Percentiles rank a stretch among this genome's conserved stretches.
These are phyloP conservation scores for Pedionomus torquatus DNA, from an alignment of 2,113 vertebrate species.

Conservation along the genomic window DNA sequence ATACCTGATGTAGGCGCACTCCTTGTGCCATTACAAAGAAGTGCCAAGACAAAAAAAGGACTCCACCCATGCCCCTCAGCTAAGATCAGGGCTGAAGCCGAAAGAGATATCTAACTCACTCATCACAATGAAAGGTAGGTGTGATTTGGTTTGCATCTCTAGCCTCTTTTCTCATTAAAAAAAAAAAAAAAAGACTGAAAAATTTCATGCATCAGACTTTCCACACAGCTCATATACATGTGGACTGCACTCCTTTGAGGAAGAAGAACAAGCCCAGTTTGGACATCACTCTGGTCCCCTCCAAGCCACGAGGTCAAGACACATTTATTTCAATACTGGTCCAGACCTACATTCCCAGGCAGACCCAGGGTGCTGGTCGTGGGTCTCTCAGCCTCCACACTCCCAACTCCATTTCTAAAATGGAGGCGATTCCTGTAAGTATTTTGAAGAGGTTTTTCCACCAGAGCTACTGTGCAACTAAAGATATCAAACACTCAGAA, in stretches of 20 bases:
- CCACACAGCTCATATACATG: not conserved
- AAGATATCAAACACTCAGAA: not conserved
- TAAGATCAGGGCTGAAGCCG: conserved; percentile 20
- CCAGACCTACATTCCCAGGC: not conserved
- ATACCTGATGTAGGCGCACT: not conserved
- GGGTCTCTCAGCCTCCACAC: not conserved
- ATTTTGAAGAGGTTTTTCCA: not conserved
- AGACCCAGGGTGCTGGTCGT: not conserved
- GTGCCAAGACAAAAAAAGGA: conserved; percentile 20
- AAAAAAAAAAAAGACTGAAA: not conserved
- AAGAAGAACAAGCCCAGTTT: not conserved
- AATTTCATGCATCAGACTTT: not conserved
- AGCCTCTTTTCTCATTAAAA: not conserved
- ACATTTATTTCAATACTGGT: not conserved
- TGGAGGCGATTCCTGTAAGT: not conserved
- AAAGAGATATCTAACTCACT: not conserved
- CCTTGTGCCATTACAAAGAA: not conserved
- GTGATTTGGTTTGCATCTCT: not conserved
- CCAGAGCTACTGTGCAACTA: not conserved
- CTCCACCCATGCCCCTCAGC: conserved; percentile 52
- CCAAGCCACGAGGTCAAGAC: not conserved
- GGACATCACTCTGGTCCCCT: not conserved
- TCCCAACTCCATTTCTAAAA: not conserved
- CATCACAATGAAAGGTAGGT: not conserved
- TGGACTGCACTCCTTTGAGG: not conserved